Evolutionary conservation across 2,113 vertebrate genomes (phyloP).

Genomic region (Trematocara unimaculatum): DNA sequence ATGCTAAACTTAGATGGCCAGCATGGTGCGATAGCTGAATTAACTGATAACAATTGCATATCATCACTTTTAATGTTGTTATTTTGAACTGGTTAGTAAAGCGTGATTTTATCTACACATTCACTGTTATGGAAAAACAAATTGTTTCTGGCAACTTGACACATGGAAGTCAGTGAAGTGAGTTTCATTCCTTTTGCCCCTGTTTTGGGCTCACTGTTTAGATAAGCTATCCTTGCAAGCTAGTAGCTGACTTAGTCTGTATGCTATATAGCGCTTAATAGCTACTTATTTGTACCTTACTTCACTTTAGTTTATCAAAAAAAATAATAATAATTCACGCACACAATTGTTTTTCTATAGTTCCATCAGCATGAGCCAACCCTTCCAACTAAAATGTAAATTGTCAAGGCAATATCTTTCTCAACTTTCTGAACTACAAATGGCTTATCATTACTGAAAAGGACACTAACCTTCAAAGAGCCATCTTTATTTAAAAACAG

Average conservation of each 20-base stretch:
- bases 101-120: neutral
- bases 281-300: neutral
- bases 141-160: neutral
- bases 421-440: neutral
- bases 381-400: neutral
- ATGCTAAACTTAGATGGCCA: neutral
- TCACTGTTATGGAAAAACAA: neutral
- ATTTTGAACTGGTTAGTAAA: neutral
- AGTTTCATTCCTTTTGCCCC: neutral
- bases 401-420: neutral
- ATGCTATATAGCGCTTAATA: neutral
- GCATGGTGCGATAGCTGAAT: neutral
- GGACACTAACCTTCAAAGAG: neutral
- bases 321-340: neutral
- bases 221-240: neutral
- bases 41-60: neutral
- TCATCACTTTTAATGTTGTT: neutral
- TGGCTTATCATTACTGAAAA: neutral
- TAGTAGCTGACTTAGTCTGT: neutral
- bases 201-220: neutral
- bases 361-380: neutral
- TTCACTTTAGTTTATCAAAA: neutral
- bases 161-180: neutral
- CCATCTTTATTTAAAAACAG: neutral
- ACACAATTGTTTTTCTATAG: neutral